phyloP scores from a whole-genome alignment of 2,888 invertebrate genomes.

The Dicranocentrus wangi region DNA sequence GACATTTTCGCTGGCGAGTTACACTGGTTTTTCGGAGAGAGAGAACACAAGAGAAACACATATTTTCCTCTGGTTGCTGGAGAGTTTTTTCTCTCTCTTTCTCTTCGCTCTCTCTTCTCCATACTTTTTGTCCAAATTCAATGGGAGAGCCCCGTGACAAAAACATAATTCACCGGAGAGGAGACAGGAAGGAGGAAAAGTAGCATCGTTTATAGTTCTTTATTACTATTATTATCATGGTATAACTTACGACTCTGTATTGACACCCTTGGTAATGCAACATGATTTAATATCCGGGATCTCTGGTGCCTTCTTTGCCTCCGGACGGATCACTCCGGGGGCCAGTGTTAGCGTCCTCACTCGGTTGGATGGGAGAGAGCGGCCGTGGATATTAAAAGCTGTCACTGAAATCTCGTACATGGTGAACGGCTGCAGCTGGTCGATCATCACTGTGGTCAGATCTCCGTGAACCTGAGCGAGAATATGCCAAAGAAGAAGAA shows the following conservation, averaged over 20 bases:
- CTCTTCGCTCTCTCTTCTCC: too few species aligned
- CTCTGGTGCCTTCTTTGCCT: conserved; percentile 78
- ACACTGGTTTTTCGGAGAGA: neutral
- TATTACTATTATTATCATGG: conserved; percentile 46
- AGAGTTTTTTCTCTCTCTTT: too few species aligned
- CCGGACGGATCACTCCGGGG: conserved; percentile 78
- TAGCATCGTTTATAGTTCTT: conserved; percentile 50
- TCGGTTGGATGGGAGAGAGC: conserved; percentile 84
- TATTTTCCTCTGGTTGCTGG: too few species aligned
- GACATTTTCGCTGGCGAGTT: too few species aligned
- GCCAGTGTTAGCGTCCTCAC: conserved; percentile 84
- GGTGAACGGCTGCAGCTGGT: conserved; percentile 83
- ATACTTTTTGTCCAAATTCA: too few species aligned
- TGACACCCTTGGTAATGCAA: conserved; percentile 83
- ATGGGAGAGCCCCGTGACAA: neutral
- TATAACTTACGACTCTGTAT: conserved; percentile 79
- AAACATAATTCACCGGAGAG: conserved; percentile 37
- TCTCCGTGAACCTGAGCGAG: conserved; percentile 77
- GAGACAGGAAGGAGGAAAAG: conserved; percentile 51
- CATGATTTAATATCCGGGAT: conserved; percentile 85
- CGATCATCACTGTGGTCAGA: conserved; percentile 79
- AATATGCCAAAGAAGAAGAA: conserved; percentile 22
- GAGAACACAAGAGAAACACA: too few species aligned
- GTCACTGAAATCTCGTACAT: conserved; percentile 88
- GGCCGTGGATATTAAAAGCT: conserved; percentile 84